phyloP scores from a whole-genome alignment of 2,888 invertebrate species.

The Crematogaster levior region DNA sequence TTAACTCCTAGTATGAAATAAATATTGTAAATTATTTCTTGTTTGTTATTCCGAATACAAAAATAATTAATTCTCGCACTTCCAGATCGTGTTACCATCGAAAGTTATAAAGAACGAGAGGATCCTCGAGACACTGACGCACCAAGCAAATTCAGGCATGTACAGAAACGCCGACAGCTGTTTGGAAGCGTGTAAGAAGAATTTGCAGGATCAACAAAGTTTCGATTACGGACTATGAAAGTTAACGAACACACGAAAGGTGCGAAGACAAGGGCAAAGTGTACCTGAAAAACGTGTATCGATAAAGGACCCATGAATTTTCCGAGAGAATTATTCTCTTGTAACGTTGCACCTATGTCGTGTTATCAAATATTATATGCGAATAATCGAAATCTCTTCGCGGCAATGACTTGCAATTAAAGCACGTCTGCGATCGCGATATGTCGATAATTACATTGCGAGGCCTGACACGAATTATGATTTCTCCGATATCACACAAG shows the following conservation, averaged over 20 bases:
- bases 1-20: background rate
- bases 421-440: conserved; percentile 10
- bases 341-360: background rate
- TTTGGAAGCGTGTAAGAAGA: conserved; percentile 94
- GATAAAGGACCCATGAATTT: conserved; percentile 15
- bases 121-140: conserved; percentile 96
- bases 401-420: conserved; percentile 22
- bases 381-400: conserved; percentile 17
- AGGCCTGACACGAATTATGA: conserved; percentile 54
- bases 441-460: conserved; percentile 45
- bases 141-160: conserved; percentile 97
- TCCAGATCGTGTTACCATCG: conserved; percentile 94
- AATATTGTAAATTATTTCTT: background rate
- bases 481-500: conserved; percentile 41
- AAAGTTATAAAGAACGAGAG: conserved; percentile 97
- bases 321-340: conserved; percentile 1
- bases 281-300: conserved; percentile 30
- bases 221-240: conserved; percentile 91
- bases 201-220: conserved; percentile 95
- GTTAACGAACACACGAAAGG: background rate
- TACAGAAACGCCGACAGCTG: conserved; percentile 96
- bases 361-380: conserved; percentile 28
- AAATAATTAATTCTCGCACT: conserved; percentile 5
- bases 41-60: background rate
- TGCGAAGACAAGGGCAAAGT: conserved; percentile 3